Conservation (phyloP, 1,140 invertebrate species). For the Leguminivora glycinivorella region DNA sequence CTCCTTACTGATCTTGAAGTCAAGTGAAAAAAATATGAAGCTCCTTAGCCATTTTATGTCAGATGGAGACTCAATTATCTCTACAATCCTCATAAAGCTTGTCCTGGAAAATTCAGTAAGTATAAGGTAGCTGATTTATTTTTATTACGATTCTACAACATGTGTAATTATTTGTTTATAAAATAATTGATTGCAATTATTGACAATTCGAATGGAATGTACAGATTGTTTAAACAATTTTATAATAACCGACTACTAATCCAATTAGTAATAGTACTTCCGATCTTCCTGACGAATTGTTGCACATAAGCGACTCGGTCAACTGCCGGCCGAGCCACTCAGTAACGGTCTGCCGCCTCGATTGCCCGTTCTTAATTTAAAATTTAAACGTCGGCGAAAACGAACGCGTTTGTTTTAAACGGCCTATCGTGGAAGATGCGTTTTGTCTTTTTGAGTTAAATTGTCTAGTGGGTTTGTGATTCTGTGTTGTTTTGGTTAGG, state of each 20-base stretch:
- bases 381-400: slow-evolving; percentile 16
- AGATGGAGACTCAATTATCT: too few species aligned
- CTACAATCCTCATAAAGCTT: too few species aligned
- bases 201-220: not conserved
- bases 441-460: slow-evolving; percentile 24
- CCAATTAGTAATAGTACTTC: slow-evolving; percentile 11
- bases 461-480: slow-evolving; percentile 17
- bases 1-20: too few species aligned
- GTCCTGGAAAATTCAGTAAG: too few species aligned
- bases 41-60: too few species aligned
- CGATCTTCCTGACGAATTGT: slow-evolving; percentile 1
- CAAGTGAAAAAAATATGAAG: too few species aligned
- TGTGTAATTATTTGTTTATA: too few species aligned
- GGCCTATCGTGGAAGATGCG: slow-evolving; percentile 4
- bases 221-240: not conserved
- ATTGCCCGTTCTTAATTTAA: slow-evolving; percentile 18
- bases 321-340: slow-evolving; percentile 12
- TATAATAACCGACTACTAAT: not conserved
- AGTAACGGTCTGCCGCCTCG: slow-evolving; percentile 24
- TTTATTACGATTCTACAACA: too few species aligned
- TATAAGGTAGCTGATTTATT: too few species aligned
- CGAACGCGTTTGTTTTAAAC: not conserved
- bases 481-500: slow-evolving; percentile 27
- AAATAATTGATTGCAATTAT: too few species aligned
- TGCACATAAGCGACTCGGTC: not conserved